Conservation (phyloP, 2,797 vertebrate species). For the Tolypeutes matacus region DNA sequence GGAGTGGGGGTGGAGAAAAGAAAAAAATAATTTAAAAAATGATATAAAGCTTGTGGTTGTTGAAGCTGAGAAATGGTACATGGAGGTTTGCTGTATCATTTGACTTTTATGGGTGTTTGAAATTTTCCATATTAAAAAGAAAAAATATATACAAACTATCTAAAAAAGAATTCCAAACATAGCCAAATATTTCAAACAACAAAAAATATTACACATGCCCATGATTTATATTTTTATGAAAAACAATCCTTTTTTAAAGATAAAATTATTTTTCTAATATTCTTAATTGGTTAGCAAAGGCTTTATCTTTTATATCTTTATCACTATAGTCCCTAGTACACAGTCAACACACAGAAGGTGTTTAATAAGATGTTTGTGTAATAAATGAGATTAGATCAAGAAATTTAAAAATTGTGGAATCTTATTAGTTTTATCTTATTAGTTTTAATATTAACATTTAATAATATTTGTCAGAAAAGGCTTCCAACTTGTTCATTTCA, state of each 20-base stretch:
- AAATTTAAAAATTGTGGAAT: background rate
- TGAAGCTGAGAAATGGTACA: background rate
- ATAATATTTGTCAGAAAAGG: background rate
- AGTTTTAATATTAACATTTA: background rate
- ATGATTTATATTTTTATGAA: conserved; percentile 10
- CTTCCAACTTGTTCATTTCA: background rate
- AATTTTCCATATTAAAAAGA: conserved; percentile 24
- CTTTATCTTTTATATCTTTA: background rate
- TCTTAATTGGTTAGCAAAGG: background rate
- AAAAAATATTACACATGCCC: background rate
- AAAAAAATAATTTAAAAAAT: background rate
- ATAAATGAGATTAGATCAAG: background rate
- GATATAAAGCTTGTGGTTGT: background rate
- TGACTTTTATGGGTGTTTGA: background rate
- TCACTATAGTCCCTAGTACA: background rate
- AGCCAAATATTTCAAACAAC: background rate
- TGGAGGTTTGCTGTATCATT: background rate
- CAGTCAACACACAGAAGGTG: background rate
- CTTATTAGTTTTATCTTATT: background rate
- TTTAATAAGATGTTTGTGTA: background rate
- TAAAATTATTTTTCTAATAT: background rate
- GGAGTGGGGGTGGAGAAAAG: background rate
- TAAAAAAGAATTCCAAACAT: background rate
- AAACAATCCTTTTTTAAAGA: background rate
- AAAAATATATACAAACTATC: background rate